A percentile compares a stretch with the other conserved stretches of the same genome.
Evolutionary conservation across 2,797 vertebrate genomes (phyloP).

Genomic region (Channa striata): DNA sequence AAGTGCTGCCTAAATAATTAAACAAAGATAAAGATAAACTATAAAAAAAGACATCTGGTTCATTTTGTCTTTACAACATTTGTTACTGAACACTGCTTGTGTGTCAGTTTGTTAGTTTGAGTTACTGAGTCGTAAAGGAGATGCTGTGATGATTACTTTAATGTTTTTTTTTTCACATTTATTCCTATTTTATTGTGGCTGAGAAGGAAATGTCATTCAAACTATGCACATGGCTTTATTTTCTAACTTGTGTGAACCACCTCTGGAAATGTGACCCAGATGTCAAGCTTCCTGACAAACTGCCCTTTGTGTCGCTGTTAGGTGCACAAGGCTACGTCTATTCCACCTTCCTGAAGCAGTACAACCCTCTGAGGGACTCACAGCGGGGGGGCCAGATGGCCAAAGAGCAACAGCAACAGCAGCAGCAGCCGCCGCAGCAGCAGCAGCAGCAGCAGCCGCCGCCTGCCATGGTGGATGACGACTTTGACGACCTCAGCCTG

Average conservation of each 20-base stretch:
- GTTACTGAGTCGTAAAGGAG: too few species aligned
- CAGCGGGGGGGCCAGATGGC: slow-evolving; percentile 56
- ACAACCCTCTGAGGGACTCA: slow-evolving; percentile 89
- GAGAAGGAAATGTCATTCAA: neutral
- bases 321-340: slow-evolving; percentile 91
- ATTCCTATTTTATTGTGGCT: neutral
- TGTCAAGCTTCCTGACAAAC: slow-evolving; percentile 13
- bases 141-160: too few species aligned
- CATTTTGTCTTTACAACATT: too few species aligned
- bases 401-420: slow-evolving; percentile 59
- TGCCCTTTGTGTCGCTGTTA: slow-evolving; percentile 47
- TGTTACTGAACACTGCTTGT: too few species aligned
- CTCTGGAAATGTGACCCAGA: slow-evolving; percentile 6
- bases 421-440: slow-evolving; percentile 62
- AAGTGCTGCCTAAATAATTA: neutral
- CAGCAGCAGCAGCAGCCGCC: slow-evolving; percentile 63
- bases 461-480: slow-evolving; percentile 82
- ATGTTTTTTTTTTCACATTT: too few species aligned
- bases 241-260: neutral
- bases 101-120: too few species aligned
- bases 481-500: slow-evolving; percentile 95
- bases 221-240: neutral
- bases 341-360: slow-evolving; percentile 94
- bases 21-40: neutral
- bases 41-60: too few species aligned